Conservation (phyloP, 2,113 vertebrate genomes). For the Gopherus flavomarginatus region DNA sequence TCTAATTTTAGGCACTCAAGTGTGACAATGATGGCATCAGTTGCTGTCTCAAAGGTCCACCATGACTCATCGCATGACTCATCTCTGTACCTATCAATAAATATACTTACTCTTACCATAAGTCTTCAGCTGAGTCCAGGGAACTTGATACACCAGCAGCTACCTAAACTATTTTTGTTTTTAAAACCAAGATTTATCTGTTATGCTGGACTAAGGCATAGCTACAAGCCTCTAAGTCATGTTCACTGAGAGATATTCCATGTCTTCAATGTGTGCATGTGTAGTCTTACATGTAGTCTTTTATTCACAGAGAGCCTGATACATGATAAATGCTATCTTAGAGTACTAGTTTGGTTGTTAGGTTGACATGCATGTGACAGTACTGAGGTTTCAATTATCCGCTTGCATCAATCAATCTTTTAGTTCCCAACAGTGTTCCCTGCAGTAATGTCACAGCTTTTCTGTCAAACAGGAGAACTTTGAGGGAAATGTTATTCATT, state of each 20-base stretch:
- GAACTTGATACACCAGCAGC: background rate
- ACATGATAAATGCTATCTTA: constrained; percentile 75
- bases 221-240: constrained; percentile 30
- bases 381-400: constrained; percentile 84
- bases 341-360: constrained; percentile 72
- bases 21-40: background rate
- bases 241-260: constrained; percentile 46
- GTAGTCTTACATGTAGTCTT: background rate
- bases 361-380: constrained; percentile 75
- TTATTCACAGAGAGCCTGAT: constrained; percentile 61
- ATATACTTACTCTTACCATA: background rate
- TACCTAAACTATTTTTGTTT: background rate
- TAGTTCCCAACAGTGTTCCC: constrained; percentile 79
- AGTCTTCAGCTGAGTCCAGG: background rate
- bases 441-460: constrained; percentile 85
- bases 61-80: background rate
- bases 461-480: constrained; percentile 85
- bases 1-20: background rate
- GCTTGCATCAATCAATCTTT: constrained; percentile 84
- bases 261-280: constrained; percentile 28
- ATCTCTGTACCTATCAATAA: background rate
- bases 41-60: background rate
- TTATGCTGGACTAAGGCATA: constrained; percentile 41
- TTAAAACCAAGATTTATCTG: constrained; percentile 1
- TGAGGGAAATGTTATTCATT: constrained; percentile 86